phyloP scores from a whole-genome alignment of 2,888 invertebrate genomes.

The Cantharis flavilabris region DNA sequence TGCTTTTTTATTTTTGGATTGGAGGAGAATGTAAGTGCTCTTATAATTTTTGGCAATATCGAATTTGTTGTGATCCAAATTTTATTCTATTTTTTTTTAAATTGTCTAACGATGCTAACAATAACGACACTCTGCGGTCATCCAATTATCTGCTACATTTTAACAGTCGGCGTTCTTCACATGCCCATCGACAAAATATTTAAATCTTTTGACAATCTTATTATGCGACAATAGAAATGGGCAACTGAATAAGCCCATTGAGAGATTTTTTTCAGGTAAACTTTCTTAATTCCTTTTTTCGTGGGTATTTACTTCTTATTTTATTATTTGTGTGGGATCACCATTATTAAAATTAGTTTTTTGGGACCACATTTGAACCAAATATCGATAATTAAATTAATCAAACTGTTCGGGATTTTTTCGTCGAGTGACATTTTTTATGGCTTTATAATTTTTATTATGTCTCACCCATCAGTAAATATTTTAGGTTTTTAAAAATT shows the following conservation, averaged over 20 bases:
- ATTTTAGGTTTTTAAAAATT: background rate
- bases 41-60: background rate
- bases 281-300: background rate
- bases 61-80: background rate
- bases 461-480: background rate
- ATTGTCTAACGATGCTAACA: background rate
- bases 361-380: too few species aligned
- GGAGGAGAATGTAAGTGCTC: background rate
- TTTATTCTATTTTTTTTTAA: background rate
- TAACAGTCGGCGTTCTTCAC: constrained; percentile 13
- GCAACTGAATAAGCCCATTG: constrained; percentile 3
- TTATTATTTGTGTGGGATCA: background rate
- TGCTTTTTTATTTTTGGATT: background rate
- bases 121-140: background rate
- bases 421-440: background rate
- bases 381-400: too few species aligned
- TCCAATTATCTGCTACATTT: constrained; percentile 7
- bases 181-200: constrained; percentile 7
- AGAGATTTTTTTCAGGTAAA: constrained; percentile 7
- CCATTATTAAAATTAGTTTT: too few species aligned
- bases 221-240: constrained; percentile 10
- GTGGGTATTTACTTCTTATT: background rate
- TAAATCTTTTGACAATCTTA: constrained; percentile 17
- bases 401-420: background rate
- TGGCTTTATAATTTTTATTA: background rate